phyloP scores from a whole-genome alignment of 2,113 vertebrate species.

The Esox niger region DNA sequence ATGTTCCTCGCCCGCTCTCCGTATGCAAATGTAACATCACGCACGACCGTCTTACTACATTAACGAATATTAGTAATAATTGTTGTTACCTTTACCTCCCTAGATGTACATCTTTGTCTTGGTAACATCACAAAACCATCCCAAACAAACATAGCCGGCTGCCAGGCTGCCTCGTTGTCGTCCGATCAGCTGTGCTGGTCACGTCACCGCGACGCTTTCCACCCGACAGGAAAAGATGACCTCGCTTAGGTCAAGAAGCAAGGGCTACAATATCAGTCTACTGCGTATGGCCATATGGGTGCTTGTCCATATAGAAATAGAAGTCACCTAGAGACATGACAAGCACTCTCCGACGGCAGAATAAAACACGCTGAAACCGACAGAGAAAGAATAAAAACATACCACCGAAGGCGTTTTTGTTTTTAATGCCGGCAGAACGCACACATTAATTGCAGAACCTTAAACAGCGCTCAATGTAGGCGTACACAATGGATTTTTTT shows the following conservation, averaged over 20 bases:
- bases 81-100: background rate
- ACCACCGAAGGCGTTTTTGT: background rate
- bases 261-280: no score
- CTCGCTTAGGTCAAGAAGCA: background rate
- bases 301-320: background rate
- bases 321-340: background rate
- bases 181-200: constrained; percentile 31
- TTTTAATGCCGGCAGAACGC: background rate
- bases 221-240: background rate
- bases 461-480: background rate
- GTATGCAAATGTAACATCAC: background rate
- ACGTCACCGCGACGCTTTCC: constrained; percentile 18
- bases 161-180: constrained; percentile 12
- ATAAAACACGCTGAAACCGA: background rate
- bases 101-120: background rate
- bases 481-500: no score
- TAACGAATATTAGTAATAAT: background rate
- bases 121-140: background rate
- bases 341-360: background rate
- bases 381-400: background rate
- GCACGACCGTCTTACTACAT: background rate
- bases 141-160: background rate
- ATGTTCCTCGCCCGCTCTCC: no score
- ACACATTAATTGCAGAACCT: background rate
- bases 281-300: no score